phyloP scores from a whole-genome alignment of 2,797 vertebrate species.

The Cuculus canorus region DNA sequence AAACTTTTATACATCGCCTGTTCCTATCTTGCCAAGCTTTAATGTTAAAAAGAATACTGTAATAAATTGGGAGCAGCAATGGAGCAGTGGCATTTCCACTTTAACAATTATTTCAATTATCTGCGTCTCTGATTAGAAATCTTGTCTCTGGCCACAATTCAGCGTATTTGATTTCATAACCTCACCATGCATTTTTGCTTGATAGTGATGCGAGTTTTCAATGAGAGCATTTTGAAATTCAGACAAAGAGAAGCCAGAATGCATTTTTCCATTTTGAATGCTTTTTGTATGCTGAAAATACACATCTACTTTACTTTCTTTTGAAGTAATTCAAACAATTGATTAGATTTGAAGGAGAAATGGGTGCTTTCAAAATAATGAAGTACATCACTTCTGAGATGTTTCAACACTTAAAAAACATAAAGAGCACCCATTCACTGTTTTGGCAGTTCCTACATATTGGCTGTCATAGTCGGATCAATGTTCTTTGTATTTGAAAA shows the following conservation, averaged over 20 bases:
- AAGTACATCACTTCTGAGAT: background rate
- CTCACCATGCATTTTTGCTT: background rate
- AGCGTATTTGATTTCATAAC: background rate
- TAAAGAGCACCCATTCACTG: background rate
- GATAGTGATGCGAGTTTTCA: background rate
- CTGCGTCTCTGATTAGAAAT: background rate
- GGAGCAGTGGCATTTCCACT: background rate
- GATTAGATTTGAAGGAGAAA: conserved; percentile 39
- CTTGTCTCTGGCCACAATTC: background rate
- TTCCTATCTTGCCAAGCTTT: background rate
- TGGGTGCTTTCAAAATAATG: conserved; percentile 5
- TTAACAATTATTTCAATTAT: background rate
- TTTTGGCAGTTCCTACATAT: conserved; percentile 7
- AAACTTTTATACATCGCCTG: background rate
- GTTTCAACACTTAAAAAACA: conserved; percentile 34
- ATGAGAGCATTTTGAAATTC: background rate
- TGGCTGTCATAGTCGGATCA: background rate
- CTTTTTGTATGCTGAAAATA: background rate
- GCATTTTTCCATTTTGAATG: background rate
- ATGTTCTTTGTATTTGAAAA: conserved; percentile 1
- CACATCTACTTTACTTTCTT: background rate
- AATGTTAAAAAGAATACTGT: background rate
- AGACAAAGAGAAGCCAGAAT: background rate
- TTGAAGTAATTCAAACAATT: background rate
- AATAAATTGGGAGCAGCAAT: background rate